phyloP scores from a whole-genome alignment of 2,888 invertebrate species.

The Arenicola marina region DNA sequence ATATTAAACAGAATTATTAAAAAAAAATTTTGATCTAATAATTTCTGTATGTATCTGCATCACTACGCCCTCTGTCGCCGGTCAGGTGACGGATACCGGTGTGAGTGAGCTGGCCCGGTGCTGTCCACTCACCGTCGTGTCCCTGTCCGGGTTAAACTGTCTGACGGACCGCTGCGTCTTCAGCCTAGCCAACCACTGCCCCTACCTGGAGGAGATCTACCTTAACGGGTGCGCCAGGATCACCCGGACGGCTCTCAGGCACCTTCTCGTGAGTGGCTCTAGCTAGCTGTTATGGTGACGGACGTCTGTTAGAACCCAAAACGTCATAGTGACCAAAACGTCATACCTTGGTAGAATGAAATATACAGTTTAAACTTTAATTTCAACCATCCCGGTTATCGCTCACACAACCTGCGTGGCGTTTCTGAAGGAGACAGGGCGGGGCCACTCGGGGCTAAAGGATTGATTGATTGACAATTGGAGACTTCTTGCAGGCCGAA shows the following conservation, averaged over 20 bases:
- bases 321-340: too few species aligned
- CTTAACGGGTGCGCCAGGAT: constrained; percentile 53
- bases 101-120: constrained; percentile 45
- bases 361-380: too few species aligned
- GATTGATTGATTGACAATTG: too few species aligned
- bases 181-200: constrained; percentile 52
- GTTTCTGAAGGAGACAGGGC: too few species aligned
- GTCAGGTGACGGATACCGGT: constrained; percentile 51
- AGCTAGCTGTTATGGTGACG: background rate
- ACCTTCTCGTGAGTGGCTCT: constrained; percentile 45
- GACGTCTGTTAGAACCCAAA: background rate
- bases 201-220: constrained; percentile 50
- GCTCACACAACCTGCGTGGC: too few species aligned
- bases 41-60: too few species aligned
- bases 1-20: too few species aligned
- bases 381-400: background rate
- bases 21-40: too few species aligned
- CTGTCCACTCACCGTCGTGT: constrained; percentile 42
- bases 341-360: too few species aligned
- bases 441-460: too few species aligned
- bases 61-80: background rate
- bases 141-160: constrained; percentile 49
- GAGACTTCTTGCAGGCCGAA: too few species aligned
- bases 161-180: constrained; percentile 54
- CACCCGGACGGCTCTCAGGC: constrained; percentile 46